These are phyloP conservation scores for Gila robusta DNA, from an alignment of 2,797 vertebrate species.

Conservation along the genomic window DNA sequence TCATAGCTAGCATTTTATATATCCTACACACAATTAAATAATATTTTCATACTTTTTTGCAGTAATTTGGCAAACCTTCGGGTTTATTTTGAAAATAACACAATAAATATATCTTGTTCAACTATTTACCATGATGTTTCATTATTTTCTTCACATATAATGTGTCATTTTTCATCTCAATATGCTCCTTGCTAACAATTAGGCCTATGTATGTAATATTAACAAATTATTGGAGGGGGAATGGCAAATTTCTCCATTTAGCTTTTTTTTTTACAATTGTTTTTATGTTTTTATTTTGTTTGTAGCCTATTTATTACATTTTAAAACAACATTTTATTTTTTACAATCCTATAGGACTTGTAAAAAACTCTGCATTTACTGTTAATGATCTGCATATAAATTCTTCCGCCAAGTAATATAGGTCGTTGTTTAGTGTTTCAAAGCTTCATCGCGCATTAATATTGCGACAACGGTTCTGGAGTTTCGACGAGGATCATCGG, in stretches of 20 bases:
- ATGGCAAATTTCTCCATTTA: not conserved
- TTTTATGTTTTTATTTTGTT: too few species aligned
- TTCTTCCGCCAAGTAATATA: conserved; percentile 30
- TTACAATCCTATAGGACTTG: too few species aligned
- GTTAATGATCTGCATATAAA: not conserved
- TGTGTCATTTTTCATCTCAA: not conserved
- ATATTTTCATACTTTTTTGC: not conserved
- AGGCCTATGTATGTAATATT: too few species aligned
- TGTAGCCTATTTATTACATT: too few species aligned
- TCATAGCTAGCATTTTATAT: not conserved
- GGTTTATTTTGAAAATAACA: not conserved
- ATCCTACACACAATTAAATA: not conserved
- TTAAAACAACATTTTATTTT: too few species aligned
- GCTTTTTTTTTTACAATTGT: too few species aligned
- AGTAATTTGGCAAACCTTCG: not conserved
- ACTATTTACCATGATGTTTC: not conserved
- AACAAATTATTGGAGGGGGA: too few species aligned
- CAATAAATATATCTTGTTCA: not conserved
- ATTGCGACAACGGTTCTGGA: not conserved
- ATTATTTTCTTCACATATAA: not conserved
- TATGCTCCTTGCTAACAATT: not conserved
- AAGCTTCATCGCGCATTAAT: not conserved
- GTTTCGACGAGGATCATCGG: not conserved
- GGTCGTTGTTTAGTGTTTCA: not conserved
- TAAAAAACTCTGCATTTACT: too few species aligned